Evolutionary conservation across 1,140 invertebrate species (phyloP).

Genomic region (Vollenhovia emeryi): DNA sequence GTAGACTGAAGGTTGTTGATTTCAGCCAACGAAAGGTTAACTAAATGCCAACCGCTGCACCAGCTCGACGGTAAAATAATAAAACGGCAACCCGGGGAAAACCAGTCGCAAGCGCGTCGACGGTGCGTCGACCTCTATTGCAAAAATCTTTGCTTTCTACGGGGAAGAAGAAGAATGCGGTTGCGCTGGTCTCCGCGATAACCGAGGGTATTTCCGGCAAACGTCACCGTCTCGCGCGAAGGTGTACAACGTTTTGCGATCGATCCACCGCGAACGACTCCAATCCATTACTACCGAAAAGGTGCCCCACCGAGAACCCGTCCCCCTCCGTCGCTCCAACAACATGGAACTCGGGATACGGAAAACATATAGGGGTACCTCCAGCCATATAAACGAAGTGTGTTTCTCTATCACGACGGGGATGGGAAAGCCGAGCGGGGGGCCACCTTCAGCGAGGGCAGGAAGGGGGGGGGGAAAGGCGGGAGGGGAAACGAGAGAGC

Average conservation of each 20-base stretch:
- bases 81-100: neutral
- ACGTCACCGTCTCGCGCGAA: neutral
- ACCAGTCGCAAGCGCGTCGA: neutral
- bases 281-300: constrained; percentile 45
- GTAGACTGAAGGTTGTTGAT: constrained; percentile 28
- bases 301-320: constrained; percentile 52
- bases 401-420: constrained; percentile 68
- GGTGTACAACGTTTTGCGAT: neutral
- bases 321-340: constrained; percentile 55
- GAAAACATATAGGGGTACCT: constrained; percentile 76
- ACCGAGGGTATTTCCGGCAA: neutral
- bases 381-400: constrained; percentile 69
- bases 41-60: constrained; percentile 30
- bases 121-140: neutral
- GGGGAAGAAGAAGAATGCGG: neutral
- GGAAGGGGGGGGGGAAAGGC: neutral
- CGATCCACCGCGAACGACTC: constrained; percentile 31
- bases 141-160: neutral
- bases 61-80: constrained; percentile 13
- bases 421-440: constrained; percentile 21
- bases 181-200: neutral
- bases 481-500: constrained; percentile 20
- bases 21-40: constrained; percentile 46
- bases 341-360: constrained; percentile 63
- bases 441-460: neutral